Evolutionary conservation across 2,113 vertebrate species (phyloP).

Genomic region (Willisornis vidua): DNA sequence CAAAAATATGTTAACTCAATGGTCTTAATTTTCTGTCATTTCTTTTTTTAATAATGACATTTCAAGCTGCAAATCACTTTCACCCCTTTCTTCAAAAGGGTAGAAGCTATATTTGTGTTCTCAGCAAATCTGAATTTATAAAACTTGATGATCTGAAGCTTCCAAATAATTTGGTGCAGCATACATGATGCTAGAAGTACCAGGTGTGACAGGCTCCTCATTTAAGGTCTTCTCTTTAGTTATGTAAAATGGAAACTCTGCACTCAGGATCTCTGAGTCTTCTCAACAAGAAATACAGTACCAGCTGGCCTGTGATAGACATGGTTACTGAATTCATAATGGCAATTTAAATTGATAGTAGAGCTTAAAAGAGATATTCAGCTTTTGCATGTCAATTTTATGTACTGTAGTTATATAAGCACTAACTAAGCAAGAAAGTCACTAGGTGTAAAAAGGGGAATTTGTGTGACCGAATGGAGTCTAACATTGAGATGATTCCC

Average conservation of each 20-base stretch:
- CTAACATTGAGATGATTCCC: neutral
- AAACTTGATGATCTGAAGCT: neutral
- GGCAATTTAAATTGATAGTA: neutral
- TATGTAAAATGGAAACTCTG: neutral
- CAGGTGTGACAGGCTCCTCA: neutral
- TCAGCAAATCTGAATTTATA: neutral
- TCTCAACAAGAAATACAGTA: neutral
- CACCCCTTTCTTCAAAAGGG: neutral
- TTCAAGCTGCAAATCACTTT: neutral
- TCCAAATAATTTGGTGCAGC: neutral
- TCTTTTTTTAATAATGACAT: neutral
- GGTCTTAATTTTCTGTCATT: neutral
- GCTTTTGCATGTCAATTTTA: rapidly evolving
- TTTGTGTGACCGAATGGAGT: neutral
- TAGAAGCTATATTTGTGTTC: neutral
- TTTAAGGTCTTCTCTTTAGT: neutral
- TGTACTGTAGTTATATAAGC: neutral
- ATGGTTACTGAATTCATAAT: neutral
- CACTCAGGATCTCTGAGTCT: neutral
- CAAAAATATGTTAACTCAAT: neutral
- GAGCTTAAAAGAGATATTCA: neutral
- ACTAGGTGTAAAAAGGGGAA: neutral
- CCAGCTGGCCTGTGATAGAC: neutral
- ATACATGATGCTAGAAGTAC: neutral
- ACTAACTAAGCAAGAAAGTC: neutral